A percentile compares a stretch with the other conserved stretches of the same genome.
Evolutionary conservation across 2,888 invertebrate species (phyloP).

Genomic region (Isoperla grammatica): DNA sequence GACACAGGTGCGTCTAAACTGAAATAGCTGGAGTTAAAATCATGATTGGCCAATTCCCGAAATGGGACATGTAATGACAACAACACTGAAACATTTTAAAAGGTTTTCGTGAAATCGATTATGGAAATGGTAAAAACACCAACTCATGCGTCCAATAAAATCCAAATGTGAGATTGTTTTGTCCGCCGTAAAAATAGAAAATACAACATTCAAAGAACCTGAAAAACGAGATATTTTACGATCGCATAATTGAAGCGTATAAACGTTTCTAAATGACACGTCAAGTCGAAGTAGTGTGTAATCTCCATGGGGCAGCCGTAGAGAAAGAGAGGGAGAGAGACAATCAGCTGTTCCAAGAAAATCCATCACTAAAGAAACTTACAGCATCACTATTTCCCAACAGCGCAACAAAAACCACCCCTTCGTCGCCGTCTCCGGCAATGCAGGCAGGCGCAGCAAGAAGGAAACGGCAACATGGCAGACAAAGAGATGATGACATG

Average conservation of each 20-base stretch:
- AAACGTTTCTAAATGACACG: constrained; percentile 14
- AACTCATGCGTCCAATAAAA: no score
- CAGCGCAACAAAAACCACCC: no score
- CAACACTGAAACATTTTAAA: constrained; percentile 8
- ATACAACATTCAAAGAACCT: no score
- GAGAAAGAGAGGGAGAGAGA: constrained; percentile 13
- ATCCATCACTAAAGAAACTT: no score
- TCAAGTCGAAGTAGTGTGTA: background rate
- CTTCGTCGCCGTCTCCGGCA: no score
- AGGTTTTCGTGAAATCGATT: constrained; percentile 13
- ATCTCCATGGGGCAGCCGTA: background rate
- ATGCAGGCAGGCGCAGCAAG: no score
- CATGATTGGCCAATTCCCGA: constrained; percentile 14
- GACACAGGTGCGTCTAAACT: background rate
- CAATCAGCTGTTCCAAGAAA: no score
- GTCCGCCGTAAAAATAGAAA: no score
- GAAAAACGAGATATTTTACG: no score
- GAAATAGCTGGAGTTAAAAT: constrained; percentile 1
- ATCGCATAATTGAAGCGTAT: constrained; percentile 1
- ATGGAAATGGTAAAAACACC: constrained; percentile 9
- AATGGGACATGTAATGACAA: constrained; percentile 5
- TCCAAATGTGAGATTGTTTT: no score
- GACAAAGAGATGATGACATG: constrained; percentile 13
- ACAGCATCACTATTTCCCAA: no score
- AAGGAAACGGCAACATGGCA: background rate